Percentiles rank a stretch among this genome's conserved stretches.
Evolutionary conservation across 2,797 vertebrate species (phyloP).

Genomic region (Loris lydekkerianus): DNA sequence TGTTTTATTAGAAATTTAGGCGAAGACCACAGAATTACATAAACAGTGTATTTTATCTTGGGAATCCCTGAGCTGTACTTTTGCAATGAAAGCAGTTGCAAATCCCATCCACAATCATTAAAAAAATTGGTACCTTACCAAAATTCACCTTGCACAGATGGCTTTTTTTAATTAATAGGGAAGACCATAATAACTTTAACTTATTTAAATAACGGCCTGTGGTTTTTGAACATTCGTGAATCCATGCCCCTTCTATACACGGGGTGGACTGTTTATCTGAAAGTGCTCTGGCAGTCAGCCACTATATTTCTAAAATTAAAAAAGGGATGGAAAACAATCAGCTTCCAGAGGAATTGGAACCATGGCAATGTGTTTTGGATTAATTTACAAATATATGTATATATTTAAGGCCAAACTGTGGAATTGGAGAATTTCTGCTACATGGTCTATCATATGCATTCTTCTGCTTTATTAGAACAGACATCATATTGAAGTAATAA

Average conservation of each 20-base stretch:
- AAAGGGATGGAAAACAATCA: conserved; percentile 89
- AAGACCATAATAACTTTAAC: conserved; percentile 85
- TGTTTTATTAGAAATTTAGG: conserved; percentile 80
- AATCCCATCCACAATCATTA: conserved; percentile 86
- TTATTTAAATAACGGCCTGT: conserved; percentile 86
- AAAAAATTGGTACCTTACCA: conserved; percentile 87
- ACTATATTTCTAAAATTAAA: conserved; percentile 90
- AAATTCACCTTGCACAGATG: conserved; percentile 89
- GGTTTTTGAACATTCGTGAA: conserved; percentile 83
- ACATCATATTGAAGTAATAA: conserved; percentile 92
- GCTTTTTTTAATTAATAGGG: conserved; percentile 88
- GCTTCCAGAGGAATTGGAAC: conserved; percentile 87
- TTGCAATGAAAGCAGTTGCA: conserved; percentile 83
- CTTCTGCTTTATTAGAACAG: conserved; percentile 90
- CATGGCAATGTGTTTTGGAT: conserved; percentile 89
- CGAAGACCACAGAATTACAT: conserved; percentile 78
- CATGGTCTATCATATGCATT: conserved; percentile 86
- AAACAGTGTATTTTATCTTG: conserved; percentile 80
- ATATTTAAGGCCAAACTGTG: conserved; percentile 89
- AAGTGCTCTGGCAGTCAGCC: conserved; percentile 88
- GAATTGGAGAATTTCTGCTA: conserved; percentile 88
- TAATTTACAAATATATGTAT: conserved; percentile 92
- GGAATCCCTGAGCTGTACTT: conserved; percentile 84
- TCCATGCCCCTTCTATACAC: conserved; percentile 83
- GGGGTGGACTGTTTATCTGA: conserved; percentile 89